Evolutionary conservation across 2,888 invertebrate species (phyloP).

Genomic region (Epinotia brunnichana): DNA sequence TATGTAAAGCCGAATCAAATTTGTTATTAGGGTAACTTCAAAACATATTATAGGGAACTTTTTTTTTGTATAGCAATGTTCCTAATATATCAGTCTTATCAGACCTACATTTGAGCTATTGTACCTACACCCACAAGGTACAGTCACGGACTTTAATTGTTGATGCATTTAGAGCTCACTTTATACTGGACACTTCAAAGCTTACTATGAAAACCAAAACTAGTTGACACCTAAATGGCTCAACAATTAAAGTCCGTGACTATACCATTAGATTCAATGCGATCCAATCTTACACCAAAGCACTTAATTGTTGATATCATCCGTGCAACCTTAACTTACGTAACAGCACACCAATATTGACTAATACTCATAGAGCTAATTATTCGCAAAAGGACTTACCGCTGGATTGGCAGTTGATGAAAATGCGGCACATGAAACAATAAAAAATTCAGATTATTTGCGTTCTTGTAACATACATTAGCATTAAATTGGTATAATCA

Average conservation of each 20-base stretch:
- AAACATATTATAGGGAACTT: neutral
- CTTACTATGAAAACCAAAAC: no score
- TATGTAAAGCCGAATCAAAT: slow-evolving; percentile 46
- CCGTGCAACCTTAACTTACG: no score
- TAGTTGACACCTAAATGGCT: no score
- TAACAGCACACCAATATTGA: neutral
- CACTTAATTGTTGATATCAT: neutral
- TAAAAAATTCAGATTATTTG: slow-evolving; percentile 51
- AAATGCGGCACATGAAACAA: slow-evolving; percentile 77
- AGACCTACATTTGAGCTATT: neutral
- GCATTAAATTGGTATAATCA: neutral
- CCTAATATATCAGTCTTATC: neutral
- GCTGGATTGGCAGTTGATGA: slow-evolving; percentile 59
- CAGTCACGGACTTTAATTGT: no score
- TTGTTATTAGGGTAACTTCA: neutral
- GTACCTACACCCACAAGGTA: neutral
- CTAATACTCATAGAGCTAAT: neutral
- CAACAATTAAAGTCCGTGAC: no score
- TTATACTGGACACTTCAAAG: no score
- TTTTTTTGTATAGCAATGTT: neutral
- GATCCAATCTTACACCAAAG: neutral
- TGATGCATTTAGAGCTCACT: no score
- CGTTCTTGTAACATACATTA: neutral
- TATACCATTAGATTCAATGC: neutral
- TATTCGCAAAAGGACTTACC: slow-evolving; percentile 64